Conservation (phyloP, 2,888 invertebrate species). For the Sphinx pinastri region DNA sequence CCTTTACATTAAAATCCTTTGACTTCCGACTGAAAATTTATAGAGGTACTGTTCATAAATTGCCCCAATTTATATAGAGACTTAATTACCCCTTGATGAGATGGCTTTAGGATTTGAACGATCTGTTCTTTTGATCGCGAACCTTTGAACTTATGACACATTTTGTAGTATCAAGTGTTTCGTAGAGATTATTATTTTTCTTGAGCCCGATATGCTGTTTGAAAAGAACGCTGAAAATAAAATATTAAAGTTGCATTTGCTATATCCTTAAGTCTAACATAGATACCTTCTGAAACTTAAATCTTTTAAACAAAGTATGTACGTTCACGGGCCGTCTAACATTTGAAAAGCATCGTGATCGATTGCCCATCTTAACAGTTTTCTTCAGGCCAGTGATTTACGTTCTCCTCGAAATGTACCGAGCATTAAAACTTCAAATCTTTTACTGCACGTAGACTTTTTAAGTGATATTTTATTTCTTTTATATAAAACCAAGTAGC, state of each 20-base stretch:
- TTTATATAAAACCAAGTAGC: too few relatives aligned
- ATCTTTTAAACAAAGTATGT: conserved; percentile 7
- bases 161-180: too few relatives aligned
- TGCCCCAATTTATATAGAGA: conserved; percentile 23
- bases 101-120: background rate
- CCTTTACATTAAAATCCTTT: conserved; percentile 58
- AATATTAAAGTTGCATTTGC: background rate
- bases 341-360: conserved; percentile 14
- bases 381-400: conserved; percentile 9
- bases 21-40: conserved; percentile 54
- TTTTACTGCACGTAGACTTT: background rate
- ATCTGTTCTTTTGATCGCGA: background rate
- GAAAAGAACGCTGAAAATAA: background rate
- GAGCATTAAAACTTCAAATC: conserved; percentile 1
- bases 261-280: background rate
- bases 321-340: conserved; percentile 17
- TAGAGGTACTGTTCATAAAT: conserved; percentile 55
- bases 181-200: too few relatives aligned
- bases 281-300: background rate
- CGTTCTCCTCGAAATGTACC: conserved; percentile 1
- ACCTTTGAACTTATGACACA: background rate
- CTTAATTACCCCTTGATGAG: background rate
- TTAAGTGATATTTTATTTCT: too few relatives aligned
- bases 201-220: background rate
- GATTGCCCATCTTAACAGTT: conserved; percentile 8